phyloP scores from a whole-genome alignment of 2,113 vertebrate species.

The Catharus fuscescens region DNA sequence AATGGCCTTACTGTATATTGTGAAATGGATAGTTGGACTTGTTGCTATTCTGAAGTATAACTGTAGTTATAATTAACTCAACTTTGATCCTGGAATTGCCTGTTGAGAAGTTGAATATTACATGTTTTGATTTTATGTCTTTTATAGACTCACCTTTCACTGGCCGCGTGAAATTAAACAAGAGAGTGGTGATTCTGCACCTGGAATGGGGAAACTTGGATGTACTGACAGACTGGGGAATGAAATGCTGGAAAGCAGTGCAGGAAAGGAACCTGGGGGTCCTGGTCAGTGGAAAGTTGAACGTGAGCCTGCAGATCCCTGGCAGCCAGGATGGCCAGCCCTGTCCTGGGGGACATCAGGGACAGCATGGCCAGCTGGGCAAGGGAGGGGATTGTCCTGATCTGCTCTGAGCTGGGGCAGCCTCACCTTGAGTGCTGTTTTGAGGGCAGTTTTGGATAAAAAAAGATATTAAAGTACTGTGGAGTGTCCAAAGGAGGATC shows the following conservation, averaged over 20 bases:
- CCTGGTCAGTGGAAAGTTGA: rapidly evolving
- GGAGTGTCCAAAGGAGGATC: neutral
- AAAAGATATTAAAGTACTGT: neutral
- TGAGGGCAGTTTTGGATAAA: neutral
- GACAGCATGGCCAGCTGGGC: neutral
- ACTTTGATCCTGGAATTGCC: neutral
- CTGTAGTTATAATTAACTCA: neutral
- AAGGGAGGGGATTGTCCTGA: neutral
- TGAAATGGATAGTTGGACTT: neutral
- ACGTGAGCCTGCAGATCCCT: neutral
- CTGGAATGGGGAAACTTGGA: rapidly evolving
- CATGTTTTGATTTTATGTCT: neutral
- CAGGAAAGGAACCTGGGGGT: neutral
- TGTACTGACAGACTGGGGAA: neutral
- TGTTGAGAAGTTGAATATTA: neutral
- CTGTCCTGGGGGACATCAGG: neutral
- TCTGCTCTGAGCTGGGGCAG: rapidly evolving
- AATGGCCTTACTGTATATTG: neutral
- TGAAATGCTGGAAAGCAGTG: neutral
- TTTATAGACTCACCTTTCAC: neutral
- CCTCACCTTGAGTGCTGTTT: neutral
- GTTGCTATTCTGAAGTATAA: neutral
- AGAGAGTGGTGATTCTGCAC: rapidly evolving
- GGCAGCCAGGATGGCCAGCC: neutral
- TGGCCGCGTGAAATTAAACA: neutral